phyloP scores from a whole-genome alignment of 2,888 invertebrate species.

The Synanthedon andrenaeformis region DNA sequence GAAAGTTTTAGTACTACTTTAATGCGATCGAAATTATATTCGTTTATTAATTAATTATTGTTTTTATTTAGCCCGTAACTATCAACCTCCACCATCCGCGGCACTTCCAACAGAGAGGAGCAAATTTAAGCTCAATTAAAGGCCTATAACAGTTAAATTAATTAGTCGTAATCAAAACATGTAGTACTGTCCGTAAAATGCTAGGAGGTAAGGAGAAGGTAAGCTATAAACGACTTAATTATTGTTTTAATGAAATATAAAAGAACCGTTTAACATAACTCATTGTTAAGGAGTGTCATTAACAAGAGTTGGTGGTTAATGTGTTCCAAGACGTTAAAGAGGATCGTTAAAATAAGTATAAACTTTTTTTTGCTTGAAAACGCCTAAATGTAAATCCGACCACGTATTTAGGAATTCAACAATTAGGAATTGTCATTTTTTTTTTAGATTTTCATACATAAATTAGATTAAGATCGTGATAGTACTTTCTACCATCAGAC shows the following conservation, averaged over 20 bases:
- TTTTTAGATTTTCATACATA: too few species aligned
- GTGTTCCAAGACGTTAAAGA: slow-evolving; percentile 22
- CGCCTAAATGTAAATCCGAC: background rate
- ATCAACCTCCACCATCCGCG: slow-evolving; percentile 42
- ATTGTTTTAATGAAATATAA: slow-evolving; percentile 29
- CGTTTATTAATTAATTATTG: background rate
- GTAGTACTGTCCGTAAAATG: background rate
- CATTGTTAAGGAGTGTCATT: slow-evolving; percentile 30
- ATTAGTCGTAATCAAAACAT: background rate
- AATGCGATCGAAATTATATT: slow-evolving; percentile 2
- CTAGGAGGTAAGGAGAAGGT: slow-evolving; percentile 7
- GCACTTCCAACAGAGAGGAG: slow-evolving; percentile 38
- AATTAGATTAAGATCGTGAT: too few species aligned
- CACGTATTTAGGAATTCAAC: too few species aligned
- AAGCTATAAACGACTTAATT: slow-evolving; percentile 31
- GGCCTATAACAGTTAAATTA: slow-evolving; percentile 18
- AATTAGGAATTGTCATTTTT: too few species aligned
- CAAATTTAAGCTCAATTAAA: slow-evolving; percentile 51
- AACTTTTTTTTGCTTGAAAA: background rate
- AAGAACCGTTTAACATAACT: slow-evolving; percentile 26
- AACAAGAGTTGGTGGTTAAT: slow-evolving; percentile 12
- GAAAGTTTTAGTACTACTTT: slow-evolving; percentile 30
- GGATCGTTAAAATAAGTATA: slow-evolving; percentile 16
- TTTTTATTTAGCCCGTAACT: slow-evolving; percentile 9
- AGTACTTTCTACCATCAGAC: too few species aligned